Evolutionary conservation across 2,888 invertebrate species (phyloP).

Genomic region (Plutella xylostella): DNA sequence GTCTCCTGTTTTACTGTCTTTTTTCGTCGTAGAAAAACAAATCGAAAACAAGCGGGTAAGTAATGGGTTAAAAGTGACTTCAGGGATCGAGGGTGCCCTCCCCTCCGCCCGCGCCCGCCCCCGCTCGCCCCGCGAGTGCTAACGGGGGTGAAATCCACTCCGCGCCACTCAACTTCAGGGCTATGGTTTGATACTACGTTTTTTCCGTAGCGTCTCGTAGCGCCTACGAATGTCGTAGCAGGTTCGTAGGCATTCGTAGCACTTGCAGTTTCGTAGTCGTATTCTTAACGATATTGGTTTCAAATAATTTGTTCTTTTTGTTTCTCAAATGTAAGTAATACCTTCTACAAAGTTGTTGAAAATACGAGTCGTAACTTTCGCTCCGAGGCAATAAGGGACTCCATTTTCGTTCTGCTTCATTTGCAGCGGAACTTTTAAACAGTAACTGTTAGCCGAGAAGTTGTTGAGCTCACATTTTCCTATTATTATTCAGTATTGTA

Average conservation of each 20-base stretch:
- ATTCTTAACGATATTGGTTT: not conserved
- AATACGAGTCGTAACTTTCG: not conserved
- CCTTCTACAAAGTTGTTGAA: not conserved
- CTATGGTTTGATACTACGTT: not conserved
- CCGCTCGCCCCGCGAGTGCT: not conserved
- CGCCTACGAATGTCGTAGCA: not conserved
- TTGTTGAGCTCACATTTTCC: not conserved
- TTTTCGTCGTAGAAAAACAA: conserved; percentile 52
- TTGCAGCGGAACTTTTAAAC: not conserved
- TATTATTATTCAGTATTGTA: not conserved
- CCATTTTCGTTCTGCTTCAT: not conserved
- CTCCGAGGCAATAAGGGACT: not conserved
- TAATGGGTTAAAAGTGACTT: conserved; percentile 57
- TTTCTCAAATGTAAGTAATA: not conserved
- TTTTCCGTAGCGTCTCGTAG: not conserved
- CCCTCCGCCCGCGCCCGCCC: conserved; percentile 17
- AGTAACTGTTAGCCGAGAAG: not conserved
- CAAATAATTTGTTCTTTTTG: not conserved
- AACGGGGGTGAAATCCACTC: not conserved
- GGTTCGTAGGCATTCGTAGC: not conserved
- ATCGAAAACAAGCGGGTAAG: conserved; percentile 62
- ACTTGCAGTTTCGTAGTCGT: not conserved
- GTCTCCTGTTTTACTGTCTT: conserved; percentile 52
- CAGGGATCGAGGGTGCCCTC: conserved; percentile 33
- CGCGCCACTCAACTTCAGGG: not conserved